phyloP scores from a whole-genome alignment of 2,888 invertebrate genomes.

The Elmis aenea region DNA sequence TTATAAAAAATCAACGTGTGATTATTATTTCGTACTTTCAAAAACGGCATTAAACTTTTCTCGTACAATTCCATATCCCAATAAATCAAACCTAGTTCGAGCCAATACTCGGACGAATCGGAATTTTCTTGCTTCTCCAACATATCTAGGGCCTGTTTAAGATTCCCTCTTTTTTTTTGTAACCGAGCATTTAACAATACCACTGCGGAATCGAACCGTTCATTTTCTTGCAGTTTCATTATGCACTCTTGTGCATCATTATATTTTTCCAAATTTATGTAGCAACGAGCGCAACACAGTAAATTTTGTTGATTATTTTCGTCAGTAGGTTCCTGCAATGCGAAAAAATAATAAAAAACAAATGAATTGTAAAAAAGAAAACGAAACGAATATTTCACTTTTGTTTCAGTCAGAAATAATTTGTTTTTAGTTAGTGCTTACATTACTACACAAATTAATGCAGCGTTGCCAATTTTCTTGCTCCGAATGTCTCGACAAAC shows the following conservation, averaged over 20 bases:
- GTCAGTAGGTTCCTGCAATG: too few species aligned
- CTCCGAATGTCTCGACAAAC: slow-evolving; percentile 43
- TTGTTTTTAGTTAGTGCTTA: too few species aligned
- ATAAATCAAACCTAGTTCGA: slow-evolving; percentile 57
- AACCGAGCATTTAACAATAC: slow-evolving; percentile 50
- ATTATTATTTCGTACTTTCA: too few species aligned
- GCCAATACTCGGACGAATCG: slow-evolving; percentile 51
- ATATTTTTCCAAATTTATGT: slow-evolving; percentile 44
- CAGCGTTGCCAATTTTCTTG: slow-evolving; percentile 49
- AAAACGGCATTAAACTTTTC: slow-evolving; percentile 58
- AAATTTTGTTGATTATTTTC: too few species aligned
- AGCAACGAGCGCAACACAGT: too few species aligned
- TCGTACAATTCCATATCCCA: slow-evolving; percentile 56
- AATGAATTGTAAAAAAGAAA: too few species aligned
- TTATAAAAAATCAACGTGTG: slow-evolving; percentile 10
- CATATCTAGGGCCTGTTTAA: slow-evolving; percentile 52
- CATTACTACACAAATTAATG: too few species aligned
- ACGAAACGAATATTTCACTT: too few species aligned
- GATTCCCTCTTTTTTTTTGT: slow-evolving; percentile 49
- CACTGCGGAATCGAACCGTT: slow-evolving; percentile 28
- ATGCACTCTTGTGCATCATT: slow-evolving; percentile 40
- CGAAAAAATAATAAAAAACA: too few species aligned
- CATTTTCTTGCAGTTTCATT: slow-evolving; percentile 35
- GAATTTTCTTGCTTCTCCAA: slow-evolving; percentile 43
- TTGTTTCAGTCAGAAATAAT: too few species aligned